phyloP scores from a whole-genome alignment of 2,113 vertebrate species.

The Clarias gariepinus region DNA sequence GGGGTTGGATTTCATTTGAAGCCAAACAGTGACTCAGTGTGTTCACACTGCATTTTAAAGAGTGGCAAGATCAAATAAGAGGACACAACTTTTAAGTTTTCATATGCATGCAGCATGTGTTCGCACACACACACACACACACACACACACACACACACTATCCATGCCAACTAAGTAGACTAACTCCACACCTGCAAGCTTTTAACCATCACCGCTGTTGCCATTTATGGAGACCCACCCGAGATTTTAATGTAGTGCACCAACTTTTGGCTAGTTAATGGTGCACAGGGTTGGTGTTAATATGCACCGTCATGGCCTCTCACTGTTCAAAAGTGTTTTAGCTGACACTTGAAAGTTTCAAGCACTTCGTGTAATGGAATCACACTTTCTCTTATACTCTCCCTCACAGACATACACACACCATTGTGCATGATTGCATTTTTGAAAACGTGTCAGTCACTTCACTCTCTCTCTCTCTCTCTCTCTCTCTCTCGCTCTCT shows the following conservation, averaged over 20 bases:
- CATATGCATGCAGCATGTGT: neutral
- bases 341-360: constrained; percentile 33
- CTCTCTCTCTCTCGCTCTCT: no score
- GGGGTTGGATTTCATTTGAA: constrained; percentile 3
- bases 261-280: constrained; percentile 61
- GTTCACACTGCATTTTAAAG: constrained; percentile 11
- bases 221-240: constrained; percentile 61
- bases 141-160: constrained; percentile 37
- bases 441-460: neutral
- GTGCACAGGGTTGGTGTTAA: constrained; percentile 1
- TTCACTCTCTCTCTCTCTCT: neutral
- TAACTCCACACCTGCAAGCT: constrained; percentile 74
- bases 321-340: constrained; percentile 12
- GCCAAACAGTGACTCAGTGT: constrained; percentile 20
- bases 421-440: neutral
- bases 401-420: constrained; percentile 9
- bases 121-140: constrained; percentile 39
- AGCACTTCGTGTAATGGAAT: neutral
- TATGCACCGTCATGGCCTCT: neutral
- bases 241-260: constrained; percentile 57
- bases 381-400: neutral
- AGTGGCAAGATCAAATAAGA: neutral
- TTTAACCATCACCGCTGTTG: constrained; percentile 69
- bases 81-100: neutral
- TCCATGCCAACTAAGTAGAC: constrained; percentile 41